Evolutionary conservation across 2,888 invertebrate genomes (phyloP), one percentile per base, ranked within the genome.

Genomic region (Lasiommata megera): DNA sequence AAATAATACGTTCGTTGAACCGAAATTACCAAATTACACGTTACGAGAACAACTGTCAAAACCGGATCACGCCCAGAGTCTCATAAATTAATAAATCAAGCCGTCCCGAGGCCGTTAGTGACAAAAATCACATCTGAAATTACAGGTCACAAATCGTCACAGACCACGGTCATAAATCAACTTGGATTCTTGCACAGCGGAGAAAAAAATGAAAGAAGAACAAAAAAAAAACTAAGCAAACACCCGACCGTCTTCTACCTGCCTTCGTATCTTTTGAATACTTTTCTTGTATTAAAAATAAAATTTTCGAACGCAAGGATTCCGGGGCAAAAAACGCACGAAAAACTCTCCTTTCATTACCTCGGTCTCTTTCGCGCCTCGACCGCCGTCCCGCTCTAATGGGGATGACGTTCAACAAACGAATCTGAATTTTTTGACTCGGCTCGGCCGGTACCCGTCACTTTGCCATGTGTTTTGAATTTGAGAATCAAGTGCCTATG

Each of bases 121-220:
- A 89, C 89, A 89, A 88, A 88, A 82, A 75, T 88, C 81, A 76
- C 86, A 86, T 86, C 85, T 82, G 70, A 84, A 85, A 87, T 88
- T 86, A 88, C 86, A 77, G 87, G 80, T 87, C 90, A 88, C 88
- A 88, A 88, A 86, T 90, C 90, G 89, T 88, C 90, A 84, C 85
- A 84, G 79, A 80, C 70, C 77, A 74, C 71, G 70, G 68, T 72
- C 80, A 84, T 90, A 89, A 90, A 90, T 90, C 89, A 90, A 85
- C 70, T 77, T 58, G 84, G 77, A 86, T 82, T 84, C 85, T 86
- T 85, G 67, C 74, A 81, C 76, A 16, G 5, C 46, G 31, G 16
- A 46, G 82, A 82, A 83, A 29, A 34, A 7, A 36, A 12, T 17
- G 6, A 9, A 69, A 82, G 2, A 23, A 23, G 23, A n/a, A n/a